Percentiles rank a stretch among this genome's conserved stretches.
phyloP scores from a whole-genome alignment of 2,797 vertebrate genomes.

The Myiotriccus ornatus region DNA sequence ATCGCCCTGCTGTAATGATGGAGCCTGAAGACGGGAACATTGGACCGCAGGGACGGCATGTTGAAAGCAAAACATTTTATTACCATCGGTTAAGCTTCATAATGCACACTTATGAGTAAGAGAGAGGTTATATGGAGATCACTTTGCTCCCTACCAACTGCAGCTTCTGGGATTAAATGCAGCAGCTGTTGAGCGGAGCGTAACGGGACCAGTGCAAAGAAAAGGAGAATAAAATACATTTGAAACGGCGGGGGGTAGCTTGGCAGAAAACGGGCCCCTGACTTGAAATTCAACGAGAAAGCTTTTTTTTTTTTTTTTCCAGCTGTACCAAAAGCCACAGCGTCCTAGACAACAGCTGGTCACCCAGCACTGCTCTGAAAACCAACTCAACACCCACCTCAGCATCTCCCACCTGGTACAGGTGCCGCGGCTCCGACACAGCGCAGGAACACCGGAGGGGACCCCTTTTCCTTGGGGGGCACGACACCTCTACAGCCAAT shows the following conservation, averaged over 20 bases:
- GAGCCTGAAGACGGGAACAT: conserved; percentile 44
- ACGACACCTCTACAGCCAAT: rapidly evolving
- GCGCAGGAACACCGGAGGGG: rapidly evolving
- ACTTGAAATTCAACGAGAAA: conserved; percentile 17
- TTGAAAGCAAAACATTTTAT: conserved; percentile 58
- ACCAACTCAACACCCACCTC: neutral
- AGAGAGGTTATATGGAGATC: conserved; percentile 43
- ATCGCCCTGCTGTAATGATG: neutral
- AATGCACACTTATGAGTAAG: conserved; percentile 21
- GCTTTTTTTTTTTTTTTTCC: too few species aligned
- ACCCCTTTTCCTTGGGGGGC: rapidly evolving
- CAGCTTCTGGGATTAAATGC: conserved; percentile 47
- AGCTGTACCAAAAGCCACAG: neutral
- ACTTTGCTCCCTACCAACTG: conserved; percentile 23
- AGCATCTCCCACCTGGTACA: rapidly evolving
- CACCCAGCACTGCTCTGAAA: neutral
- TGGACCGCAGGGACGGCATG: conserved; percentile 19
- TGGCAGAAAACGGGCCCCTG: neutral
- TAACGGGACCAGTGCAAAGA: neutral
- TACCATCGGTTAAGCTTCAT: conserved; percentile 31
- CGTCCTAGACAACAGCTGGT: neutral
- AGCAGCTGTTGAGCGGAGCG: conserved; percentile 11
- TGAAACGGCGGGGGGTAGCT: neutral
- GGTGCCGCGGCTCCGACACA: rapidly evolving
- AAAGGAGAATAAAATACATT: neutral